Conservation (phyloP, 2,797 vertebrate species). For the Carcharodon carcharias region DNA sequence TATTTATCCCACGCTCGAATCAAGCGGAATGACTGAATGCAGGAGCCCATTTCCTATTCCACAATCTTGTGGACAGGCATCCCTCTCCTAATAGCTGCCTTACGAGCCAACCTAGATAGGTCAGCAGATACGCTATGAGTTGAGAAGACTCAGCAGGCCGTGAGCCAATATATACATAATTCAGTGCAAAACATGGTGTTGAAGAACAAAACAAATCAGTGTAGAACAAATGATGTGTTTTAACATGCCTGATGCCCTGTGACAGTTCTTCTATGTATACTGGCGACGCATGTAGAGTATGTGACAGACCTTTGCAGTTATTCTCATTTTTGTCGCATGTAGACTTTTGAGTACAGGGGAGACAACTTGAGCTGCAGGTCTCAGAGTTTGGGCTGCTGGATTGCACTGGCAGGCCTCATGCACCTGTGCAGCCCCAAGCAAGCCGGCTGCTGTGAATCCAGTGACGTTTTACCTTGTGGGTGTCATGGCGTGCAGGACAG, state of each 20-base stretch:
- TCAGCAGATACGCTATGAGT: background rate
- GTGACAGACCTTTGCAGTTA: background rate
- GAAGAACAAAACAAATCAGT: background rate
- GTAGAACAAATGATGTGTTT: background rate
- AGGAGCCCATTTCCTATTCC: constrained; percentile 4
- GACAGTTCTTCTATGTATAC: background rate
- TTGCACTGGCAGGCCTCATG: background rate
- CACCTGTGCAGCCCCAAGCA: background rate
- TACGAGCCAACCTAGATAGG: background rate
- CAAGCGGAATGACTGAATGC: background rate
- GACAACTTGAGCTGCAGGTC: background rate
- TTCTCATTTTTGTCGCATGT: background rate
- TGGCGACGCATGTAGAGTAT: background rate
- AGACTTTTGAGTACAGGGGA: background rate
- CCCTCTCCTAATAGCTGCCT: background rate
- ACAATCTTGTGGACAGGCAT: background rate
- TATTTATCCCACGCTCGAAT: background rate
- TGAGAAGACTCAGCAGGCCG: background rate
- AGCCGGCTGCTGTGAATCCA: background rate
- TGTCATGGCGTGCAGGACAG: background rate
- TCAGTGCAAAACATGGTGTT: background rate
- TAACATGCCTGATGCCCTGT: background rate
- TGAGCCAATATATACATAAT: constrained; percentile 23
- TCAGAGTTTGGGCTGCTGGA: background rate
- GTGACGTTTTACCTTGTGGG: background rate